Conservation (phyloP, 2,797 vertebrate species). For the Moxostoma hubbsi region DNA sequence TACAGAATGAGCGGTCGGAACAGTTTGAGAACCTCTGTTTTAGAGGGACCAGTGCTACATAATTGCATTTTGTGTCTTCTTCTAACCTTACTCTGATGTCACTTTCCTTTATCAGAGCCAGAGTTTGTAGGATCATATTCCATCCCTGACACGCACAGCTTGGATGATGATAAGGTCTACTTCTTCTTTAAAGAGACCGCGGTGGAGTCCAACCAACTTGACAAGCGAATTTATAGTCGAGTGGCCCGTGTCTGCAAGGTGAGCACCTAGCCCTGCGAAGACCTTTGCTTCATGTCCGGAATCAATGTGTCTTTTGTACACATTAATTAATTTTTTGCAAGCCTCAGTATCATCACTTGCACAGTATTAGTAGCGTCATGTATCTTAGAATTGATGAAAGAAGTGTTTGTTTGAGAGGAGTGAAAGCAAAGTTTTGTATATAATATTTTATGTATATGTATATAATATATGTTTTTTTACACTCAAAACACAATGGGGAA, state of each 20-base stretch:
- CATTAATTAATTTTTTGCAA: constrained; percentile 29
- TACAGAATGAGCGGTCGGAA: neutral
- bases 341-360: constrained; percentile 29
- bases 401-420: constrained; percentile 36
- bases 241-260: constrained; percentile 91
- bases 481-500: no score
- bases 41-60: neutral
- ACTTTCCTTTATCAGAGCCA: constrained; percentile 73
- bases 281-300: constrained; percentile 15
- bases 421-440: neutral
- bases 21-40: neutral
- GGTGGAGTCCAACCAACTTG: constrained; percentile 82
- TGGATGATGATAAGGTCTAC: constrained; percentile 84
- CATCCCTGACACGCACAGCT: constrained; percentile 85
- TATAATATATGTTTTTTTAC: no score
- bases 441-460: no score
- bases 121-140: constrained; percentile 78
- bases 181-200: constrained; percentile 86
- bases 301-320: constrained; percentile 45
- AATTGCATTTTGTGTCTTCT: neutral
- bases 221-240: constrained; percentile 79
- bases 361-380: constrained; percentile 32
- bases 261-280: constrained; percentile 23
- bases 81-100: neutral
- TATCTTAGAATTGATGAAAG: constrained; percentile 37